phyloP scores from a whole-genome alignment of 2,113 vertebrate species.

The Pelmatolapia mariae region DNA sequence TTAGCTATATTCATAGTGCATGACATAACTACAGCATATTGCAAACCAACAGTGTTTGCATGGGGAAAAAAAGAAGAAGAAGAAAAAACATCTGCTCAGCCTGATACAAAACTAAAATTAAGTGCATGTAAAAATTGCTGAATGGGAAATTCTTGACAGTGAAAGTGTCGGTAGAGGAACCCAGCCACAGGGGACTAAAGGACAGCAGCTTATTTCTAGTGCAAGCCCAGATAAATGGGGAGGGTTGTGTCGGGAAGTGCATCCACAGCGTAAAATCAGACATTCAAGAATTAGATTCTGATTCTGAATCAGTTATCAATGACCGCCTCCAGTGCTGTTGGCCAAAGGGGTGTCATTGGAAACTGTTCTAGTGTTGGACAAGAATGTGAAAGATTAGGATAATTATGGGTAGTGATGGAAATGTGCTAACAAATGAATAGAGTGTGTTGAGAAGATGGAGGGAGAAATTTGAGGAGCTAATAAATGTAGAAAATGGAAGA shows the following conservation, averaged over 20 bases:
- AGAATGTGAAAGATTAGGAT: background rate
- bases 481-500: background rate
- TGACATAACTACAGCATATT: background rate
- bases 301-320: background rate
- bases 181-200: background rate
- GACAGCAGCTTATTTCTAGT: background rate
- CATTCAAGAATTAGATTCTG: background rate
- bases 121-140: background rate
- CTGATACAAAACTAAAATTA: background rate
- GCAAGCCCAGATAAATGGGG: background rate
- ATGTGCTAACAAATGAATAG: background rate
- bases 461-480: background rate
- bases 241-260: background rate
- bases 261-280: background rate
- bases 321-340: background rate
- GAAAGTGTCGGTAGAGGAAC: background rate
- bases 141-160: background rate
- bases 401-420: background rate
- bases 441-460: background rate
- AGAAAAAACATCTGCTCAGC: background rate
- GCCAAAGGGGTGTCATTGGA: background rate
- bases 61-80: accelerated
- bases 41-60: background rate
- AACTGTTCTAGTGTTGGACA: background rate
- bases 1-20: background rate